Conservation (phyloP, 2,797 vertebrate species). For the Chaenodraco wilsoni region DNA sequence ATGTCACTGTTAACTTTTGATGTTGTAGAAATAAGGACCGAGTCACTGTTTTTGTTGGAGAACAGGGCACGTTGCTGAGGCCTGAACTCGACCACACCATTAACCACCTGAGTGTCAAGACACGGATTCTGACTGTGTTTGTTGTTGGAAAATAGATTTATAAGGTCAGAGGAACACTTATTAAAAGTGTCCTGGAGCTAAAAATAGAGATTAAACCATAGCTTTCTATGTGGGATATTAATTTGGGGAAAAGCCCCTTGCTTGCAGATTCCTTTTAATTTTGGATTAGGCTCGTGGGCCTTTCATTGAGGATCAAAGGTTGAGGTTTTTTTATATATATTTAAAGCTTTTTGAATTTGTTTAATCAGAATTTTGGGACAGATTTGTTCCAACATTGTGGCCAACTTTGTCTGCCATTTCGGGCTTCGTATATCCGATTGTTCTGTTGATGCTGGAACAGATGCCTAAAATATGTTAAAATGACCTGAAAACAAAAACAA, state of each 20-base stretch:
- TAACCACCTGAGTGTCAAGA: conserved; percentile 28
- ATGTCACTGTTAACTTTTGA: conserved; percentile 7
- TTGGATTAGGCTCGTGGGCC: not conserved
- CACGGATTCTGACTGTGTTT: conserved; percentile 18
- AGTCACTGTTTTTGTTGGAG: conserved; percentile 27
- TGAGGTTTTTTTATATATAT: not conserved
- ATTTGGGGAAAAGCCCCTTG: conserved; percentile 8
- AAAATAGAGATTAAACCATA: conserved; percentile 9
- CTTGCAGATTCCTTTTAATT: conserved; percentile 25
- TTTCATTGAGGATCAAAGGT: not conserved
- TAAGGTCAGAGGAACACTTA: conserved; percentile 35
- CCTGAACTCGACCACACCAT: conserved; percentile 40
- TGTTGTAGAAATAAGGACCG: conserved; percentile 27
- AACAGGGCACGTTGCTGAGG: not conserved
- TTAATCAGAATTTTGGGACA: not conserved
- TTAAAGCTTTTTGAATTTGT: not conserved
- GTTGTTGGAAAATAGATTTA: conserved; percentile 43
- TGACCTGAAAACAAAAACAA: no score
- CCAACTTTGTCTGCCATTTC: not conserved
- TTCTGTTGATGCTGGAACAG: no score
- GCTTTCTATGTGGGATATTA: conserved; percentile 31
- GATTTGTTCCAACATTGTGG: not conserved
- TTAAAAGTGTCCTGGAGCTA: conserved; percentile 17
- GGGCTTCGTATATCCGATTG: not conserved
- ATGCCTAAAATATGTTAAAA: not conserved